Evolutionary conservation across 2,797 vertebrate species (phyloP).

Genomic region (Smutsia gigantea): DNA sequence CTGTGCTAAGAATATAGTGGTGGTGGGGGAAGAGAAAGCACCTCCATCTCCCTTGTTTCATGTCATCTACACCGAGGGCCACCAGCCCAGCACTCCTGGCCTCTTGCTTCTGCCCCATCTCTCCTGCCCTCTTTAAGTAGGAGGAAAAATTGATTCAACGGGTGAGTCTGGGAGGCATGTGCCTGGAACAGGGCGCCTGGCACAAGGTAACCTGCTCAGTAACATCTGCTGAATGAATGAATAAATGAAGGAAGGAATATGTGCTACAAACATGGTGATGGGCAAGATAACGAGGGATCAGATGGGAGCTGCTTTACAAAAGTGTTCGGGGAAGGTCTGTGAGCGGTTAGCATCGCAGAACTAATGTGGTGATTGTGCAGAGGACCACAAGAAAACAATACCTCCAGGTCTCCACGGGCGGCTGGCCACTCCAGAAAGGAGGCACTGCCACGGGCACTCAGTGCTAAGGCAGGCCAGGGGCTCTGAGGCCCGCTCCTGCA

Average conservation of each 20-base stretch:
- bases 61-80: not conserved
- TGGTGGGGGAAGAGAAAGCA: not conserved
- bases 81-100: not conserved
- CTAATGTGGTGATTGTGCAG: not conserved
- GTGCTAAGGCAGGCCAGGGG: not conserved
- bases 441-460: not conserved
- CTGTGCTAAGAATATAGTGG: not conserved
- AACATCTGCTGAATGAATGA: not conserved
- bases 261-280: not conserved
- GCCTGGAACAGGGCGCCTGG: too few relatives aligned
- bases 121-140: not conserved
- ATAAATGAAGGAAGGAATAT: not conserved
- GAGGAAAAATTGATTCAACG: not conserved
- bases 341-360: not conserved
- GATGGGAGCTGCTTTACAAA: not conserved
- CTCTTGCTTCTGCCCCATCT: not conserved
- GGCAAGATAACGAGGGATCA: not conserved
- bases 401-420: not conserved
- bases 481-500: not conserved
- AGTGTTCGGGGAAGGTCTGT: not conserved
- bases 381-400: not conserved
- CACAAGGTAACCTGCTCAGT: not conserved
- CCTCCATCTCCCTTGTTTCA: accelerated
- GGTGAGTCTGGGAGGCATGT: not conserved
- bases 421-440: not conserved